Conservation (phyloP, 2,113 vertebrate genomes). For the Hypocryptadius cinnamomeus region DNA sequence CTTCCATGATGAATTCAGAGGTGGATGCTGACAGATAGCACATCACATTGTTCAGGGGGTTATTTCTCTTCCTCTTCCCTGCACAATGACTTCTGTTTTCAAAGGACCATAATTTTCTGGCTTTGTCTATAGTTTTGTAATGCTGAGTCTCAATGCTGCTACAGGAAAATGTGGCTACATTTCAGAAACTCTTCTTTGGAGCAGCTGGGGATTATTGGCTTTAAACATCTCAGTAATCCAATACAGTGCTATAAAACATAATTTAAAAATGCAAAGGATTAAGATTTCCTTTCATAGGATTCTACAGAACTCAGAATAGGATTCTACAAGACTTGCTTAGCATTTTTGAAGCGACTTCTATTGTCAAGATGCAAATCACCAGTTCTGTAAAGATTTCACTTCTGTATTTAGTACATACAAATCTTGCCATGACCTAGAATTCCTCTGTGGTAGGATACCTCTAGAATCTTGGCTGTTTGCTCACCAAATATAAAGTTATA, state of each 20-base stretch:
- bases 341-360: neutral
- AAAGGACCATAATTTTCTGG: neutral
- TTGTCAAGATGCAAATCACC: neutral
- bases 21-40: neutral
- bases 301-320: neutral
- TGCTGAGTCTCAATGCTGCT: neutral
- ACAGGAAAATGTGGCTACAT: neutral
- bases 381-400: neutral
- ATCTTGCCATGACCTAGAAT: slow-evolving; percentile 6
- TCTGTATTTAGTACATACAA: neutral
- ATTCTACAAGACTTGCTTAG: neutral
- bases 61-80: neutral
- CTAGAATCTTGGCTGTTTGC: neutral
- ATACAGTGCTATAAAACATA: slow-evolving; percentile 19
- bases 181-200: slow-evolving; percentile 28
- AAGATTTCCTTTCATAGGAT: slow-evolving; percentile 7
- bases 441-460: neutral
- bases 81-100: neutral
- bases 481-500: neutral
- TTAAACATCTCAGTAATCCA: slow-evolving; percentile 41
- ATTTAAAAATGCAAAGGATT: slow-evolving; percentile 36
- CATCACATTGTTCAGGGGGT: neutral
- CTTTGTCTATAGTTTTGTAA: neutral
- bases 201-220: slow-evolving; percentile 37
- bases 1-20: neutral